Conservation (phyloP, 2,113 vertebrate genomes). For the Misgurnus mizolepis region DNA sequence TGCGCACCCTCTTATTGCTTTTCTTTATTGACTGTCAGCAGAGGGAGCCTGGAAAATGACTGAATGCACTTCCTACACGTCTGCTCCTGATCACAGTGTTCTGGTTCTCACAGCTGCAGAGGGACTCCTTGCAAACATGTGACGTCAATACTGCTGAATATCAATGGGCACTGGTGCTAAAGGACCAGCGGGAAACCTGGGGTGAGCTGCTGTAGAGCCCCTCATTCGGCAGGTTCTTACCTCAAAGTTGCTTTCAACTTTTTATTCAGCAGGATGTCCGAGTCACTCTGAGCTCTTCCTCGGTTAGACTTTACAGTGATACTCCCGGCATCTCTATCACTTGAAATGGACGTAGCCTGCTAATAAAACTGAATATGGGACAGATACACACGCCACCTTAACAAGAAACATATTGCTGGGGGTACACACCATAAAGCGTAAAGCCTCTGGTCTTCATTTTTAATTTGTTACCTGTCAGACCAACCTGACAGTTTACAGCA, state of each 20-base stretch:
- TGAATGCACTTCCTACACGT: slow-evolving; percentile 43
- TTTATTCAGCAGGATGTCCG: slow-evolving; percentile 25
- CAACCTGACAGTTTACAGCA: neutral
- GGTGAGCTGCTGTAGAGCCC: slow-evolving; percentile 9
- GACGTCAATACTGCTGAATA: slow-evolving; percentile 51
- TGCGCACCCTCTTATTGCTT: slow-evolving; percentile 10
- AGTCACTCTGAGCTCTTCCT: slow-evolving; percentile 12
- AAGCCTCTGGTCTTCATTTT: neutral
- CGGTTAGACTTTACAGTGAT: neutral
- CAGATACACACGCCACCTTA: neutral
- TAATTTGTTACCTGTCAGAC: slow-evolving; percentile 10
- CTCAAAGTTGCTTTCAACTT: slow-evolving; percentile 16
- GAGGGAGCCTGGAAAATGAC: slow-evolving; percentile 36
- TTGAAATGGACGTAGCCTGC: neutral
- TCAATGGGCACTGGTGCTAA: slow-evolving; percentile 36
- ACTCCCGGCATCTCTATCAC: neutral
- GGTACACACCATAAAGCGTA: neutral
- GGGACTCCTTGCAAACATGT: slow-evolving; percentile 45
- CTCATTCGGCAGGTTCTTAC: slow-evolving; percentile 25
- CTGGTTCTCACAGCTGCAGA: slow-evolving; percentile 48
- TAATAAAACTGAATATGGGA: neutral
- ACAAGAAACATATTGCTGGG: neutral
- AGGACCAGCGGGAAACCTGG: slow-evolving; percentile 28
- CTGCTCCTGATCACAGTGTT: slow-evolving; percentile 38
- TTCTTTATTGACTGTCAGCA: slow-evolving; percentile 45